Evolutionary conservation across 2,113 vertebrate genomes (phyloP).

Genomic region (Rafetus swinhoei): DNA sequence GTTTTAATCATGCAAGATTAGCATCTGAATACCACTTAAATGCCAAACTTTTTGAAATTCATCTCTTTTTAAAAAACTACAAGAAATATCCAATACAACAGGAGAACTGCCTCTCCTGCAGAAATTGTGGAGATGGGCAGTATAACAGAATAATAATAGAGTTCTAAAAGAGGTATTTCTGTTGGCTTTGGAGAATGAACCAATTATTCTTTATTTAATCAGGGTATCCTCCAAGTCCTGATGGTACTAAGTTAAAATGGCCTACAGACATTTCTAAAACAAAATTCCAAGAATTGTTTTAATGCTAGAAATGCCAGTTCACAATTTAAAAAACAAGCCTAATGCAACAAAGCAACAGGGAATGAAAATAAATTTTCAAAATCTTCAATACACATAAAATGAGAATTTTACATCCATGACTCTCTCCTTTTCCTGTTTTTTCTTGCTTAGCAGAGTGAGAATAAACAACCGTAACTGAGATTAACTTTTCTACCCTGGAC

Average conservation of each 20-base stretch:
- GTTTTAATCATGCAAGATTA: background rate
- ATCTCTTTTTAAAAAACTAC: background rate
- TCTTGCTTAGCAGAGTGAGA: conserved; percentile 2
- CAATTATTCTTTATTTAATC: background rate
- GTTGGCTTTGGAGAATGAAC: background rate
- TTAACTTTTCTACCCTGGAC: conserved; percentile 47
- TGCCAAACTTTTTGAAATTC: background rate
- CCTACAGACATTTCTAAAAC: conserved; percentile 18
- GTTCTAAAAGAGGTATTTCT: background rate
- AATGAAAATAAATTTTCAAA: conserved; percentile 48
- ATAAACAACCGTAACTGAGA: background rate
- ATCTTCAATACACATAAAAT: background rate
- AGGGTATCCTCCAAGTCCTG: background rate
- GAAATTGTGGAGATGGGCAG: background rate
- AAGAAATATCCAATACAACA: accelerated
- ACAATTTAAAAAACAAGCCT: conserved; percentile 11
- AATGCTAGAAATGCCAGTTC: background rate
- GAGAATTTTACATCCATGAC: background rate
- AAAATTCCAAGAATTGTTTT: background rate
- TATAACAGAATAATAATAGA: background rate
- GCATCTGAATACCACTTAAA: background rate
- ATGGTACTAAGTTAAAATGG: background rate
- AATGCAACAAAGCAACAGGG: background rate
- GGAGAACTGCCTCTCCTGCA: background rate
- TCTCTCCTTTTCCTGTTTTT: background rate